Evolutionary conservation across 2,797 vertebrate species (phyloP).

Genomic region (Heteromormyrus szaboi): DNA sequence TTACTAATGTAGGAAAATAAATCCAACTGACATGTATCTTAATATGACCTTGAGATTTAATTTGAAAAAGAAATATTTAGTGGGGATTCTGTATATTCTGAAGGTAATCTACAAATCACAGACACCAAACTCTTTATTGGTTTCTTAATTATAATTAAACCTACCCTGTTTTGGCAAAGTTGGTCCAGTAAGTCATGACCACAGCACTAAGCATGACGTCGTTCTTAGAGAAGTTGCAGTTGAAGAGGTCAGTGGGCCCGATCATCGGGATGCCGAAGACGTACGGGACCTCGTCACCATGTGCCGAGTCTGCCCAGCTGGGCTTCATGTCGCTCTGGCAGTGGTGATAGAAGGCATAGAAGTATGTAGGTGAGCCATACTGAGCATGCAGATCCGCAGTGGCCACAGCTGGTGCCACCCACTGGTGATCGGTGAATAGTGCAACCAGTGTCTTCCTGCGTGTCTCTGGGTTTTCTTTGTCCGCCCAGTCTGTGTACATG

Average conservation of each 20-base stretch:
- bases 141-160: constrained; percentile 31
- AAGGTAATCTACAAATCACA: not conserved
- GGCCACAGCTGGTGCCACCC: constrained; percentile 94
- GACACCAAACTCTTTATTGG: not conserved
- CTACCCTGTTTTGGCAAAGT: constrained; percentile 97
- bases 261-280: constrained; percentile 92
- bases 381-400: constrained; percentile 93
- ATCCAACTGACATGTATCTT: not conserved
- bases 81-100: not conserved
- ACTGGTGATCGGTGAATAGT: constrained; percentile 94
- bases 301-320: constrained; percentile 89
- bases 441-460: constrained; percentile 86
- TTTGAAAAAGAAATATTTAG: not conserved
- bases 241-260: constrained; percentile 86
- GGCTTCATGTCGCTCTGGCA: constrained; percentile 94
- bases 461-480: constrained; percentile 85
- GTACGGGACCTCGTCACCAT: constrained; percentile 92
- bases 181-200: constrained; percentile 98
- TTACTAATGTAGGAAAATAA: not conserved
- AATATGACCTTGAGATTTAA: not conserved
- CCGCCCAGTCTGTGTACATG: constrained; percentile 99
- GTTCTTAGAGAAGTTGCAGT: constrained; percentile 96
- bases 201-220: constrained; percentile 96
- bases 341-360: constrained; percentile 97
- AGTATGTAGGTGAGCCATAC: constrained; percentile 96